Evolutionary conservation across 2,888 invertebrate species (phyloP), one percentile per base, ranked within the genome.

Genomic region (Yponomeuta sedellus): DNA sequence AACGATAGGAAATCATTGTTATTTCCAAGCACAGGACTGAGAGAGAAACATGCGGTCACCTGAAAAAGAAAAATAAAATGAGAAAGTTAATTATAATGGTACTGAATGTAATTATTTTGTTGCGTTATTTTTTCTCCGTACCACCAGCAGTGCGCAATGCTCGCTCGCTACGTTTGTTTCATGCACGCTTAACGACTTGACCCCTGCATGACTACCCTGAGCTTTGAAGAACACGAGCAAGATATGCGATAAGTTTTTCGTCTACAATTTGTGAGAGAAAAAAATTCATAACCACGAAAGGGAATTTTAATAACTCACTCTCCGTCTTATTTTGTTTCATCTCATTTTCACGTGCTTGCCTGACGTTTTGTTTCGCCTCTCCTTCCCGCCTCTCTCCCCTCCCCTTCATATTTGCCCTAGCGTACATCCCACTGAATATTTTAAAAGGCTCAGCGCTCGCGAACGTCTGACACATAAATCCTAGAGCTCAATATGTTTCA

Each of bases 321-420:
- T 59, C 22, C 12, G 20, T 59, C 59, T 59, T 12, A 59, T 19
- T 20, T 12, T 20, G 16, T 52, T 16, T 12, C 59, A 25, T 79
- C 78, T 74, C 75, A 75, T 78, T 80, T 76, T 74, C 74, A 68
- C 70, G 66, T 74, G 71, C 73, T 71, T 67, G 72, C 67, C 69
- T 79, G 74, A 76, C 75, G 73, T 79, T 80, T 77, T 80, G 76
- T 79, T 79, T 75, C 19, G 64, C 69, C 19, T 65, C 69, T 67
- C 70, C 68, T 40, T 64, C 64, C 64, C 66, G 64, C 64, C 61
- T 52, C 64, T 52, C 68, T 40, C 65, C 64, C 64, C 66, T 61
- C 61, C 59, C 56, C 64, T 61, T 61, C 56, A 57, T 68, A 57
- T 39, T 34, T 34, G 16, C 28, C 19, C 62, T 39, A 62, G 62